phyloP scores from a whole-genome alignment of 2,113 vertebrate genomes.

The Notarius quadriscutis region DNA sequence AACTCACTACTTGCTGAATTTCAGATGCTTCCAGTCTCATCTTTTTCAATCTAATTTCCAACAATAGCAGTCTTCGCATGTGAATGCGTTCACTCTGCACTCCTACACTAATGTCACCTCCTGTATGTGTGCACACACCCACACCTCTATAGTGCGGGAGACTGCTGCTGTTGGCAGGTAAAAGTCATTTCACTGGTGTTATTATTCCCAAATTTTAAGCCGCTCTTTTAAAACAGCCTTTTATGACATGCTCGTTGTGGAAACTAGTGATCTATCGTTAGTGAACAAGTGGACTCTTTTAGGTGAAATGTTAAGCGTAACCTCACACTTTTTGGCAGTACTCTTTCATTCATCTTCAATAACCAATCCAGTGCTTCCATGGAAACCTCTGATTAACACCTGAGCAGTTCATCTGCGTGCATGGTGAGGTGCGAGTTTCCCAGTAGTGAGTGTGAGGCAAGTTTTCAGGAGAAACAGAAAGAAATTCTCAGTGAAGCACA shows the following conservation, averaged over 20 bases:
- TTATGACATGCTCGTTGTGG: not conserved
- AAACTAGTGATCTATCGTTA: too few relatives aligned
- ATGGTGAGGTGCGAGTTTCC: not conserved
- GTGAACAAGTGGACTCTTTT: not conserved
- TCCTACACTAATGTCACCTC: not conserved
- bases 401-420: not conserved
- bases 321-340: not conserved
- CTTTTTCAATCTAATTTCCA: not conserved
- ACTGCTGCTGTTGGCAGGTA: not conserved
- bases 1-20: not conserved
- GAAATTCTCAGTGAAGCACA: not conserved
- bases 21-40: not conserved
- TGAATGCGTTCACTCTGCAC: constrained; percentile 4
- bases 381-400: not conserved
- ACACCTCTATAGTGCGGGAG: not conserved
- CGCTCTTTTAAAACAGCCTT: not conserved
- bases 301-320: not conserved
- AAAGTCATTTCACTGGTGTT: not conserved
- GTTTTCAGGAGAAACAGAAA: not conserved
- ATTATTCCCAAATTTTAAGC: not conserved
- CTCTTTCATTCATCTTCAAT: not conserved
- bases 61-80: not conserved
- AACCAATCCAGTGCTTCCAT: not conserved
- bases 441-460: not conserved
- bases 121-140: not conserved